phyloP scores from a whole-genome alignment of 1,140 invertebrate species.

The Schlechtendalia chinensis region DNA sequence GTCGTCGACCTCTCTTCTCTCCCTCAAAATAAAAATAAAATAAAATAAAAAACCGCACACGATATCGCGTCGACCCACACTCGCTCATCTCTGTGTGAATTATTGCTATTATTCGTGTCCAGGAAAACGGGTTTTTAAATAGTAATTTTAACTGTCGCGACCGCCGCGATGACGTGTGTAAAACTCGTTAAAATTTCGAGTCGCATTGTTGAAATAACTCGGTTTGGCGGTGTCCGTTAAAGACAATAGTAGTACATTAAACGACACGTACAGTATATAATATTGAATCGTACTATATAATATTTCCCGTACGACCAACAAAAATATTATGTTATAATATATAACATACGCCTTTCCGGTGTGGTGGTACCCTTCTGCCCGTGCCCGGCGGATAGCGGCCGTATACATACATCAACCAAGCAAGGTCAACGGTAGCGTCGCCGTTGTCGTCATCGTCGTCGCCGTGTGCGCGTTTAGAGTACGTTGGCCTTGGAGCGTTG shows the following conservation, averaged over 20 bases:
- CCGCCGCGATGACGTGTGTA: too few species aligned
- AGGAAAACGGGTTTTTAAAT: too few species aligned
- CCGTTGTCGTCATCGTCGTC: background rate
- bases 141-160: too few species aligned
- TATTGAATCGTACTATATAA: background rate
- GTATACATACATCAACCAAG: background rate
- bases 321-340: background rate
- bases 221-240: too few species aligned
- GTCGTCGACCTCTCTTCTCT: constrained; percentile 26
- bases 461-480: constrained; percentile 27
- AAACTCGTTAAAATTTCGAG: too few species aligned
- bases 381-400: constrained; percentile 1
- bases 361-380: constrained; percentile 16
- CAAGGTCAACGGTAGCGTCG: constrained; percentile 46
- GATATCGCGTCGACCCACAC: background rate
- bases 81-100: background rate
- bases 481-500: constrained; percentile 43
- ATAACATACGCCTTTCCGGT: constrained; percentile 25
- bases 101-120: background rate
- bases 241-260: background rate
- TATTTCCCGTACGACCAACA: too few species aligned
- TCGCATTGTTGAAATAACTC: too few species aligned
- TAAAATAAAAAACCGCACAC: background rate
- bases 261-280: background rate
- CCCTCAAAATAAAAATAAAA: too few species aligned